phyloP scores from a whole-genome alignment of 2,797 vertebrate species.

The Protonibea diacanthus region DNA sequence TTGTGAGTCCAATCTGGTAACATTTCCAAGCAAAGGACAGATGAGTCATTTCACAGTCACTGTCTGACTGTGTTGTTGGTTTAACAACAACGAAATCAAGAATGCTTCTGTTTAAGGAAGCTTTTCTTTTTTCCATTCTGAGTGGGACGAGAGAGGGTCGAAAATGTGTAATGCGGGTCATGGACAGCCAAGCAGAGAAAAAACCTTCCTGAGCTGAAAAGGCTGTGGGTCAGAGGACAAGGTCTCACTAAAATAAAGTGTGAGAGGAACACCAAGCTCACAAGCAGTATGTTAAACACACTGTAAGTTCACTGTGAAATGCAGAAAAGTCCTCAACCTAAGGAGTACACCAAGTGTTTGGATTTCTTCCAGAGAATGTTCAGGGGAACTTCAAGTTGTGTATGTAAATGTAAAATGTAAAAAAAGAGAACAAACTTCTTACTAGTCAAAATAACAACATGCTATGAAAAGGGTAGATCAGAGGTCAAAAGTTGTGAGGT shows the following conservation, averaged over 20 bases:
- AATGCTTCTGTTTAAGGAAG: constrained; percentile 4
- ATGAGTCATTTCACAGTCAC: not conserved
- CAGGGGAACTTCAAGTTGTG: not conserved
- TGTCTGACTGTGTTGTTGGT: constrained; percentile 7
- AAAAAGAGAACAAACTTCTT: constrained; percentile 3
- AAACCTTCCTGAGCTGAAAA: constrained; percentile 14
- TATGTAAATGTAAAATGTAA: not conserved
- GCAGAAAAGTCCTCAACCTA: not conserved
- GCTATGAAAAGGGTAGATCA: not conserved
- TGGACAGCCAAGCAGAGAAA: constrained; percentile 15
- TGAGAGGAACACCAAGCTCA: constrained; percentile 21
- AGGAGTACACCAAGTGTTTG: not conserved
- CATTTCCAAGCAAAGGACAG: not conserved
- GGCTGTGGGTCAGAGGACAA: constrained; percentile 24
- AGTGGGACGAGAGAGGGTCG: not conserved
- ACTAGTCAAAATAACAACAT: not conserved
- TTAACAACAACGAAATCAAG: constrained; percentile 17
- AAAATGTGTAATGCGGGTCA: constrained; percentile 21
- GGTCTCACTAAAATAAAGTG: constrained; percentile 15
- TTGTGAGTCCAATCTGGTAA: no score
- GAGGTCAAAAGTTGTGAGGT: no score
- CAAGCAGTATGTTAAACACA: not conserved
- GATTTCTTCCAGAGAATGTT: not conserved
- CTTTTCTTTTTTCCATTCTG: not conserved
- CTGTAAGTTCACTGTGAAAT: not conserved